Evolutionary conservation across 2,113 vertebrate genomes (phyloP).

Genomic region (Pachycephala philippinensis): DNA sequence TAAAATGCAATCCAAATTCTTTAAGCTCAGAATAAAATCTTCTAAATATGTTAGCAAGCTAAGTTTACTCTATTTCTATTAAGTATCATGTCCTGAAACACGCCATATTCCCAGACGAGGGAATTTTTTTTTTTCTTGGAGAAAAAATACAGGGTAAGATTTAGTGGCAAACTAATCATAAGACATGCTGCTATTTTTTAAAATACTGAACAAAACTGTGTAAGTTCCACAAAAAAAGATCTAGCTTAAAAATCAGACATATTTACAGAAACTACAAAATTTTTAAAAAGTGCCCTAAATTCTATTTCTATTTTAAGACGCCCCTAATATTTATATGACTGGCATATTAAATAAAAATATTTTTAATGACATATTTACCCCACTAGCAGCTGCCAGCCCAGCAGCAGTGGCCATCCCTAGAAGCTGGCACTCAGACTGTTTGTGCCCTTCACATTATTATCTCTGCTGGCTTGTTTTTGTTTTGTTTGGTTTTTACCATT

Average conservation of each 20-base stretch:
- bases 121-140: conserved; percentile 13
- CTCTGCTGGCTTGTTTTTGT: not conserved
- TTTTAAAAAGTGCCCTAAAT: not conserved
- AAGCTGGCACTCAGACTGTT: not conserved
- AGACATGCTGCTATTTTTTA: not conserved
- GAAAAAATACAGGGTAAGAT: conserved; percentile 15
- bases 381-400: not conserved
- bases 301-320: not conserved
- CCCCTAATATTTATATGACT: not conserved
- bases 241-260: not conserved
- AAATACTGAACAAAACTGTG: not conserved
- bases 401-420: not conserved
- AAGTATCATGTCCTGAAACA: conserved; percentile 26
- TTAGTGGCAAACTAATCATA: not conserved
- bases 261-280: not conserved
- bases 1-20: conserved; percentile 62
- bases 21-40: conserved; percentile 31
- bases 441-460: not conserved
- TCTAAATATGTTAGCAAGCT: conserved; percentile 32
- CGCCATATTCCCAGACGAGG: conserved; percentile 1
- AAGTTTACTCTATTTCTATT: conserved; percentile 3
- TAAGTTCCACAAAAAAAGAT: not conserved
- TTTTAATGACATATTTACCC: not conserved
- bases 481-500: not conserved
- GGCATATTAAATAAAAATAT: not conserved